Evolutionary conservation across 2,113 vertebrate genomes (phyloP).

Genomic region (Neolamprologus hecqui): DNA sequence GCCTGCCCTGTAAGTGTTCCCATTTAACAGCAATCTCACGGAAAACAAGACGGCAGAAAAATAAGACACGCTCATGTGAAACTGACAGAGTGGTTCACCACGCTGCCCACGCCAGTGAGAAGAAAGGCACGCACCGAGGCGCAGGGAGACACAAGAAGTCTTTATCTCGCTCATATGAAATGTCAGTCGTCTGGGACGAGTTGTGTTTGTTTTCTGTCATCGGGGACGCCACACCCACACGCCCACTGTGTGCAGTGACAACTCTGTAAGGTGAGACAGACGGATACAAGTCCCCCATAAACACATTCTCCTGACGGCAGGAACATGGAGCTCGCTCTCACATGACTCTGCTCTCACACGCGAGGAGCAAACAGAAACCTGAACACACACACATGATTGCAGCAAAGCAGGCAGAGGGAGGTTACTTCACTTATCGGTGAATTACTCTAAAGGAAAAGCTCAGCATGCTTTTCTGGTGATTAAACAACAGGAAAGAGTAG

Average conservation of each 20-base stretch:
- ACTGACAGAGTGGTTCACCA: not conserved
- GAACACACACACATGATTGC: not conserved
- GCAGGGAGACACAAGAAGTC: not conserved
- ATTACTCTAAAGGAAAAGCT: not conserved
- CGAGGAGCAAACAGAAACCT: conserved; percentile 27
- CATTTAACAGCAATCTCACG: conserved; percentile 25
- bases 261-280: conserved; percentile 12
- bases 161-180: conserved; percentile 19
- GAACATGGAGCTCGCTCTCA: conserved; percentile 16
- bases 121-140: not conserved
- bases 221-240: conserved; percentile 14
- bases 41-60: conserved; percentile 7
- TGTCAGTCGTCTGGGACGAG: conserved; percentile 27
- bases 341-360: conserved; percentile 34
- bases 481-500: conserved; percentile 40
- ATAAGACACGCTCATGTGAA: not conserved
- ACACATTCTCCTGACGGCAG: conserved; percentile 24
- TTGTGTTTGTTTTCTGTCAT: conserved; percentile 46
- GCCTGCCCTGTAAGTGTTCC: conserved; percentile 27
- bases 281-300: conserved; percentile 5
- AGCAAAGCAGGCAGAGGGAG: not conserved
- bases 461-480: not conserved
- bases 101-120: not conserved
- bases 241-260: conserved; percentile 35
- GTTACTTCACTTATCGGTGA: not conserved